Evolutionary conservation across 2,797 vertebrate genomes (phyloP).

Genomic region (Helostoma temminkii): DNA sequence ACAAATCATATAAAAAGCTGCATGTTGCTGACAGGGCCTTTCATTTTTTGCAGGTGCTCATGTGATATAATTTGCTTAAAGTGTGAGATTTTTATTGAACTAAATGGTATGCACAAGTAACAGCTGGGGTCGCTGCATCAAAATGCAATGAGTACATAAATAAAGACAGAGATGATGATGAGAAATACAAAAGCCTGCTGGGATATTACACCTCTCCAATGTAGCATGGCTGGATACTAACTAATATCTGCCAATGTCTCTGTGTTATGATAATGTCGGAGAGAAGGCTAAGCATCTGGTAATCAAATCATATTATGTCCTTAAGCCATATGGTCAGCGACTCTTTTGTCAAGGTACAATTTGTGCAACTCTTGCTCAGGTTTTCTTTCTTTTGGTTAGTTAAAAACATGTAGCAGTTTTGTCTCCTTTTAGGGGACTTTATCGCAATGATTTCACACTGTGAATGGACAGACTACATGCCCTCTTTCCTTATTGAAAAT

Average conservation of each 20-base stretch:
- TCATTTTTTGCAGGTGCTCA: slow-evolving; percentile 62
- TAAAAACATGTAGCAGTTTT: not conserved
- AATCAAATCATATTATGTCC: slow-evolving; percentile 37
- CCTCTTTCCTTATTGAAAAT: not conserved
- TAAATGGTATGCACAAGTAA: slow-evolving; percentile 69
- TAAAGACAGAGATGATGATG: slow-evolving; percentile 68
- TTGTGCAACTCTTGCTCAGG: not conserved
- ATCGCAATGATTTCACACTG: slow-evolving; percentile 1
- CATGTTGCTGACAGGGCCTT: slow-evolving; percentile 54
- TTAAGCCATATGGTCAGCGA: slow-evolving; percentile 28
- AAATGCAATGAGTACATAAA: slow-evolving; percentile 73
- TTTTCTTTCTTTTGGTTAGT: slow-evolving; percentile 1
- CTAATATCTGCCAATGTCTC: slow-evolving; percentile 22
- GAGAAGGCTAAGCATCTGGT: slow-evolving; percentile 9
- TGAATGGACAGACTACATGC: not conserved
- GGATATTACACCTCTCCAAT: slow-evolving; percentile 46
- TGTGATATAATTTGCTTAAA: slow-evolving; percentile 58
- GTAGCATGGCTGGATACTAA: slow-evolving; percentile 38
- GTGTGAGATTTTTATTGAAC: slow-evolving; percentile 63
- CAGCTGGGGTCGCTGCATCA: slow-evolving; percentile 78
- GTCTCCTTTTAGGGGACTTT: not conserved
- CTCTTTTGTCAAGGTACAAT: not conserved
- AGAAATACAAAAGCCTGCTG: slow-evolving; percentile 56
- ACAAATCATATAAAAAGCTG: slow-evolving; percentile 47
- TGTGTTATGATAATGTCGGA: slow-evolving; percentile 7